phyloP scores from a whole-genome alignment of 2,113 vertebrate species.

The Meleagris gallopavo region DNA sequence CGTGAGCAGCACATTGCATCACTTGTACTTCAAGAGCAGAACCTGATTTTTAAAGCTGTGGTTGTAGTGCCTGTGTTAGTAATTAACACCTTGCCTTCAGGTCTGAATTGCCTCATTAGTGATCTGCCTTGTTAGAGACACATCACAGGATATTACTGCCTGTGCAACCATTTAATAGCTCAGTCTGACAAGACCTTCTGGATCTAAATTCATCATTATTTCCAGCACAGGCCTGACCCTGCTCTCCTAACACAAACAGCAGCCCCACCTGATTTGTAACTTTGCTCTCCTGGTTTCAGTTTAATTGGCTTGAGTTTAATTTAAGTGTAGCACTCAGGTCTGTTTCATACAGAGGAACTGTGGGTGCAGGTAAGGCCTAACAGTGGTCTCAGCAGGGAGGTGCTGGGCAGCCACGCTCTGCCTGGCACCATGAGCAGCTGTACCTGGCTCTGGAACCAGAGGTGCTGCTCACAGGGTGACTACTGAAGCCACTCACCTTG shows the following conservation, averaged over 20 bases:
- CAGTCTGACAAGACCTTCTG: background rate
- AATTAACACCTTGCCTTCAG: background rate
- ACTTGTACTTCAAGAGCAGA: background rate
- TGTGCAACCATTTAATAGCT: background rate
- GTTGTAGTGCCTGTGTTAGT: background rate
- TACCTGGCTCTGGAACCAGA: background rate
- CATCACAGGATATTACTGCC: background rate
- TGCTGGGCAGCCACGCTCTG: background rate
- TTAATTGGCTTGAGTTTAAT: background rate
- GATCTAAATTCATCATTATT: background rate
- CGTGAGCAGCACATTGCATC: fast-evolving
- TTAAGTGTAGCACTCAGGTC: background rate
- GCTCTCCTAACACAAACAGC: background rate
- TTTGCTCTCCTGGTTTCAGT: background rate
- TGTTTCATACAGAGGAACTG: background rate
- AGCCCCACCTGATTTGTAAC: background rate
- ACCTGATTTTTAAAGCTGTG: background rate
- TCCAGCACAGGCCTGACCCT: background rate
- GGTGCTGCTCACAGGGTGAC: background rate
- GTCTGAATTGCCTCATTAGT: background rate
- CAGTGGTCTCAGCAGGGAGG: background rate
- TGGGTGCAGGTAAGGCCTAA: background rate
- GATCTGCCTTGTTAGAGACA: background rate
- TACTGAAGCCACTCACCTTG: background rate
- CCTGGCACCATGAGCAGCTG: background rate